These are phyloP conservation scores for Ectropis grisescens DNA, from an alignment of 1,140 invertebrate species.

Conservation along the genomic window DNA sequence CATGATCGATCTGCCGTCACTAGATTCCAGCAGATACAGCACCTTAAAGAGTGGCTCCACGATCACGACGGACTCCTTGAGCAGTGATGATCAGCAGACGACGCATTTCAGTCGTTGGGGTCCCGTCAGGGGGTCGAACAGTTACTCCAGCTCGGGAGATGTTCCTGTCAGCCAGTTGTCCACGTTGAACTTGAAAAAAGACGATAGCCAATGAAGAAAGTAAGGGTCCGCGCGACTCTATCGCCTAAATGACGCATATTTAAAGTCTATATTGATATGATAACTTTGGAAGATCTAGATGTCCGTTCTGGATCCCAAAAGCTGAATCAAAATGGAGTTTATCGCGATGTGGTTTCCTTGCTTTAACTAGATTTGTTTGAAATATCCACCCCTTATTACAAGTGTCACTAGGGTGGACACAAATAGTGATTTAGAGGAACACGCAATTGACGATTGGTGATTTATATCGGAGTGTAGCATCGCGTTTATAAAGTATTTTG, in stretches of 20 bases:
- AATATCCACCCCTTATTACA: too few relatives aligned
- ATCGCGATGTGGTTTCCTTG: too few relatives aligned
- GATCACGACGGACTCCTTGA: slow-evolving; percentile 20
- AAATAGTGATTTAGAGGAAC: too few relatives aligned
- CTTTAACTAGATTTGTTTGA: too few relatives aligned
- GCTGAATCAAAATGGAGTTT: too few relatives aligned
- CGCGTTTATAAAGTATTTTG: too few relatives aligned
- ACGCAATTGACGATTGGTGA: too few relatives aligned
- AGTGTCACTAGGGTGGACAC: too few relatives aligned
- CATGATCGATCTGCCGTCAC: slow-evolving; percentile 47
- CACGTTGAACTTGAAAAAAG: slow-evolving; percentile 37
- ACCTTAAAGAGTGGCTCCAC: slow-evolving; percentile 29
- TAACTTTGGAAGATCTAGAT: too few relatives aligned
- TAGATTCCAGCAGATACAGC: slow-evolving; percentile 30
- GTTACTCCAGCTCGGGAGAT: slow-evolving; percentile 31
- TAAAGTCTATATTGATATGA: too few relatives aligned
- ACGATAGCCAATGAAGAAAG: slow-evolving; percentile 14
- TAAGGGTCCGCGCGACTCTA: slow-evolving; percentile 30
- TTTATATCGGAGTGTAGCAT: too few relatives aligned
- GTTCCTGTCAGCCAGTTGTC: slow-evolving; percentile 51
- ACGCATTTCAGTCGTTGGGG: slow-evolving; percentile 48
- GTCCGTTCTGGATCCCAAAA: too few relatives aligned
- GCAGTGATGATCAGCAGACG: slow-evolving; percentile 20
- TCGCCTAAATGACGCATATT: slow-evolving; percentile 12
- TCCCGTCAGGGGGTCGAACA: slow-evolving; percentile 42